These are phyloP conservation scores for Hylia prasina DNA, from an alignment of 2,113 vertebrate genomes.

Conservation along the genomic window DNA sequence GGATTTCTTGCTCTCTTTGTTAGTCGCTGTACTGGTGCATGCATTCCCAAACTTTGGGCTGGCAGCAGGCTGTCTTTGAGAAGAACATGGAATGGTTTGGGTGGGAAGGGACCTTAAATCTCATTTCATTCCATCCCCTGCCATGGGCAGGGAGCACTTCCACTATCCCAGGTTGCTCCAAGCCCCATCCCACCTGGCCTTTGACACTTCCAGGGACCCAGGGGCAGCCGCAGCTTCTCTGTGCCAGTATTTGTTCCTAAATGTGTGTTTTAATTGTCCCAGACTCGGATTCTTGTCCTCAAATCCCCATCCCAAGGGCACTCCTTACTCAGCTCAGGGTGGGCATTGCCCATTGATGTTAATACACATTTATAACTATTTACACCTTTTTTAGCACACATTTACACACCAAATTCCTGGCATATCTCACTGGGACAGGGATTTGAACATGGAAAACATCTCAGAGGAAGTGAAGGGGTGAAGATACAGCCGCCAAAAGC, in stretches of 20 bases:
- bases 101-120: neutral
- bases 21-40: fast-evolving
- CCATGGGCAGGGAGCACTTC: neutral
- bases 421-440: neutral
- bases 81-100: neutral
- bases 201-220: neutral
- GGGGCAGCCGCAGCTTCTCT: too few species aligned
- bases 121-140: fast-evolving
- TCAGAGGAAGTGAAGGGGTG: neutral
- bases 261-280: neutral
- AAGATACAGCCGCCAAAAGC: neutral
- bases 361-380: neutral
- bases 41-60: neutral
- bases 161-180: neutral
- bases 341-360: fast-evolving
- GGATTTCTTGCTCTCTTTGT: neutral
- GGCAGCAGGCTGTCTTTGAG: neutral
- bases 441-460: neutral
- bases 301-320: neutral
- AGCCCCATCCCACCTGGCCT: fast-evolving
- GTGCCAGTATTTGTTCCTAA: neutral
- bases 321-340: fast-evolving
- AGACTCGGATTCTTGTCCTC: neutral
- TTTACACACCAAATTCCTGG: neutral
- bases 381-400: neutral